Evolutionary conservation across 92 coral and sea anemone genomes (phyloP), one percentile per base, ranked within the genome.

Genomic region (Zoanthus sociatus): DNA sequence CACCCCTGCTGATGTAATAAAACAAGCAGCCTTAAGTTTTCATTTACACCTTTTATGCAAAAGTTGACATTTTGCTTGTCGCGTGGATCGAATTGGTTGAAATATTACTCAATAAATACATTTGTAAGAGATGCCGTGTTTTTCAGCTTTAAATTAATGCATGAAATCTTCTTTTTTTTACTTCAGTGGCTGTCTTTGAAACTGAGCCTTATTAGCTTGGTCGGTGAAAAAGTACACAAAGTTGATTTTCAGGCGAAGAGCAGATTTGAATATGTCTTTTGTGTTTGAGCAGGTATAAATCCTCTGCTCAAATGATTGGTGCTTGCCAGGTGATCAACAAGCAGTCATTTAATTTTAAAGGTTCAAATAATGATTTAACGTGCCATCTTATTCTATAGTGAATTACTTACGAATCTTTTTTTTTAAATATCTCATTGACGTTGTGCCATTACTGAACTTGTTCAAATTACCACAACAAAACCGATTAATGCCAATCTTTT

Each of bases 221-320:
- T 48, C 47, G 37, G 46, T 33, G 71, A 37, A 58, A 47, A 14
- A 78, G 54, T 78, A 26, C 33, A 56, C 47, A 66, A 16, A 46
- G 14, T 21, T 6, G 46, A 71, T 18, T 13, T 20, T 21, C 64
- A 61, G 42, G 13, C 58, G 7, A 79, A 64, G 60, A 64, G 5
- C 44, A 4, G 73, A 67, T 21, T 64, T 60, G 56, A 78, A 78
- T 37, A 60, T 16, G 72, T 78, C 83, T 33, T 16, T 81, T 81
- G 45, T 66, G 47, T 45, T 81, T 81, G 58, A 66, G 74, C 61
- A 81, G 61, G 73, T 30, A 37, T 2, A 45, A 18, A 9, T n/a
- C 45, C 85, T 66, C 44, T n/a, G 20, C 20, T 37, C 44, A 66
- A 66, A 55, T 47, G 85, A 81, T 79, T 64, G 85, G 85, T 42